Base-by-base conservation (phyloP, 2,888 invertebrate genomes). In the Atherix ibis region DNA sequence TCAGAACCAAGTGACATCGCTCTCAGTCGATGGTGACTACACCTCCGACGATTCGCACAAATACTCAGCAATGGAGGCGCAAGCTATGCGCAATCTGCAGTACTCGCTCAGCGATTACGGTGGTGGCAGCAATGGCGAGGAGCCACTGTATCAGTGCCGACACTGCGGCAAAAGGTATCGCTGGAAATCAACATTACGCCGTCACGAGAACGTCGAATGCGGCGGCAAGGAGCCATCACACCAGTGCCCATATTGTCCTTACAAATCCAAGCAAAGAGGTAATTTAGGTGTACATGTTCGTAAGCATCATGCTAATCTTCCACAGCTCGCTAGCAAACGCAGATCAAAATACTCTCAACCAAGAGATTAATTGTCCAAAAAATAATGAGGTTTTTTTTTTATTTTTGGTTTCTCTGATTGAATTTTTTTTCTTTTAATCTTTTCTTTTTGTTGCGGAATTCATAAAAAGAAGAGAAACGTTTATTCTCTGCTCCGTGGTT, bases 141-240 rank as follows among this genome's bases (percentile, higher is more conserved):
- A 59, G 25, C 48, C 56, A 1, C 47, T 52, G 1, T 56, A 47
- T 40, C 45, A 58, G 50, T 83, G 83, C 50, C 68, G 78, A 18
- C 79, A 80, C 53, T 84, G 84, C 62, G 82, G 82, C 40, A 83
- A 82, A 58, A 70, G 76, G 43, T 84, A 84, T 60, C 72, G 83
- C 48, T 84, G 83, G 81, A 84, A 80, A 61, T 82, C 81, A 38
- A 83, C 83, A 32, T 70, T 82, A 65, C 70, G 78, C 18, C 71
- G 80, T 9, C 83, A 83, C 62, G 81, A 79, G 60, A 76, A 74
- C 64, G 79, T 81, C 37, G 82, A 82, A 58, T 82, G 82, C 57
- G 77, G 81, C 22, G 80, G 80, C 42, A 83, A 82, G 56, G 75
- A 80, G 41, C 82, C 82, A 1, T 68, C 76, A 34, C 81, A 81